Evolutionary conservation across 1,140 invertebrate species (phyloP), one percentile per base, ranked within the genome.

Genomic region (Cydia amplana): DNA sequence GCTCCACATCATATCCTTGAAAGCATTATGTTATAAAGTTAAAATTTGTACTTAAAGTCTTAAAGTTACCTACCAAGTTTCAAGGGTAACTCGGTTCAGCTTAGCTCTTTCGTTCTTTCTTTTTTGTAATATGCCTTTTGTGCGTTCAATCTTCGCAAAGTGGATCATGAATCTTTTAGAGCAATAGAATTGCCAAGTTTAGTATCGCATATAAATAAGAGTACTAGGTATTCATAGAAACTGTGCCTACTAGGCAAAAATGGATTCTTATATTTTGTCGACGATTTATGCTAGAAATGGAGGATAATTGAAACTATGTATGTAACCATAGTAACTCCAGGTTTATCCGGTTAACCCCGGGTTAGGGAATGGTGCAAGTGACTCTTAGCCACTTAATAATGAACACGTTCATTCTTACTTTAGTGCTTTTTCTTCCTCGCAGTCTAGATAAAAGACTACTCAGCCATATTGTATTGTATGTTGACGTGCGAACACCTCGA

Each of bases 1-100:
- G 51, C 16, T 16, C 49, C 51, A 55, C n/a, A 55, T 55, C n/a
- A 55, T 55, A 55, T 55, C n/a, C 51, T 18, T 20, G 51, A 55
- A 55, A 55, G 51, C 2, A 18, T 55, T 18, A n/a, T 7, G 51
- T 55, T 18, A 55, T 55, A 55, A 55, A 20, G 51, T 55, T 55
- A 18, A 55, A 55, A 55, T 55, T 55, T 16, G 51, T 55, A n/a
- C n/a, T n/a, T n/a, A 55, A 18, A 16, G 16, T n/a, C n/a, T n/a
- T 16, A 5, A 5, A 1, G 4, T 18, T 20, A 55, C 7, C 51
- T 20, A 55, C 7, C 51, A 18, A 55, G 16, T 7, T 55, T 55
- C 51, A 55, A 7, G n/a, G 16, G 51, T 55, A 55, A n/a, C 51
- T 55, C n/a, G 7, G 16, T 55, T 7, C 51, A 5, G 46, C 4